These are phyloP conservation scores for Acromyrmex heyeri DNA, from an alignment of 1,140 invertebrate genomes.

Conservation along the genomic window DNA sequence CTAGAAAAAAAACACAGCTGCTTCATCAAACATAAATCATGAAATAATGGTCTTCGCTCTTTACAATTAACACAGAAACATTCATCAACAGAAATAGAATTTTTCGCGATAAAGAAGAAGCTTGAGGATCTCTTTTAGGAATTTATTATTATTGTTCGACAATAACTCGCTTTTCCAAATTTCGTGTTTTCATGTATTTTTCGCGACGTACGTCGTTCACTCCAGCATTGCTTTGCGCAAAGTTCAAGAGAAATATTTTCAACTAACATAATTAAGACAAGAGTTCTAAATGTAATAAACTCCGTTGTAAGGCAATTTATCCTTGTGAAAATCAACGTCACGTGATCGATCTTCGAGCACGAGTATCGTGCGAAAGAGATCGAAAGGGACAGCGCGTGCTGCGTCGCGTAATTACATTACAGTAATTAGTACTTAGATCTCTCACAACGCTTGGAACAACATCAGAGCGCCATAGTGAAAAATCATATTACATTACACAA, in stretches of 20 bases:
- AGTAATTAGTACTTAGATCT: slow-evolving; percentile 41
- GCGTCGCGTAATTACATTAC: slow-evolving; percentile 44
- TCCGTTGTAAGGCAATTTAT: slow-evolving; percentile 31
- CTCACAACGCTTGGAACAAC: not conserved
- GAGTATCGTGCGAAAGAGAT: slow-evolving; percentile 34
- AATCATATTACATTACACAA: slow-evolving; percentile 11
- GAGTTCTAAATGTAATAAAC: slow-evolving; percentile 21
- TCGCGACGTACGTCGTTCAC: not conserved
- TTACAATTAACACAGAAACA: slow-evolving; percentile 28
- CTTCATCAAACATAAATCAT: slow-evolving; percentile 28
- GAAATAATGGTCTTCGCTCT: slow-evolving; percentile 5
- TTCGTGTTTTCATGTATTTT: not conserved
- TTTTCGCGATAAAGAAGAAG: not conserved
- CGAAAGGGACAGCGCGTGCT: slow-evolving; percentile 28
- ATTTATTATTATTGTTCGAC: not conserved
- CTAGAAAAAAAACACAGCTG: slow-evolving; percentile 12
- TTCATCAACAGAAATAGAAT: not conserved
- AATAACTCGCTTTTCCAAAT: not conserved
- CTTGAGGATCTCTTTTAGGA: not conserved
- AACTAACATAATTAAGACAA: not conserved
- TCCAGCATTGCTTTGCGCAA: not conserved
- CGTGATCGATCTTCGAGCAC: slow-evolving; percentile 61
- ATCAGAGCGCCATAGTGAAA: not conserved
- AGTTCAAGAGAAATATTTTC: not conserved
- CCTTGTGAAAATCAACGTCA: slow-evolving; percentile 44